Percentiles rank a stretch among this genome's conserved stretches.
These are phyloP conservation scores for Acomys russatus DNA, from an alignment of 2,797 vertebrate genomes.

Conservation along the genomic window DNA sequence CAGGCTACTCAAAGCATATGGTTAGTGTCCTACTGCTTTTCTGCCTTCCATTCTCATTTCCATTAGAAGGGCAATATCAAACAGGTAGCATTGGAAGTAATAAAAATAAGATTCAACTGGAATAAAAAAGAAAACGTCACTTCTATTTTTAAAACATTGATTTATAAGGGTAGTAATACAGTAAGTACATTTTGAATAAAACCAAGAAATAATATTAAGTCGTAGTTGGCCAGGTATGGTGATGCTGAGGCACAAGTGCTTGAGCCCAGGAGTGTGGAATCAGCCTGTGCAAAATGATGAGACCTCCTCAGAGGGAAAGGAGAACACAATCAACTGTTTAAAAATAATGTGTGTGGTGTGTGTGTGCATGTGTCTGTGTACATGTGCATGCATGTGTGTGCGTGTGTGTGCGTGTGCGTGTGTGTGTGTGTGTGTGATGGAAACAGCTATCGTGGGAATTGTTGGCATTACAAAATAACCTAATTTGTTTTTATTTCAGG, in stretches of 20 bases:
- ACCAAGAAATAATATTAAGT: constrained; percentile 40
- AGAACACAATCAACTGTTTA: not conserved
- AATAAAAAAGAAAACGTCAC: constrained; percentile 49
- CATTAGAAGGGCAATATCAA: constrained; percentile 46
- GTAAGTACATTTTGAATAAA: constrained; percentile 54
- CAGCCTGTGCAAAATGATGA: not conserved
- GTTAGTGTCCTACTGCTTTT: not conserved
- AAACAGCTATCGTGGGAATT: constrained; percentile 24
- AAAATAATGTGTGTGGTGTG: not conserved
- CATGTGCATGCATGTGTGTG: not conserved
- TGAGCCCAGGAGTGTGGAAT: not conserved
- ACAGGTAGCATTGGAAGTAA: constrained; percentile 25
- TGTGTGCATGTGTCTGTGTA: not conserved
- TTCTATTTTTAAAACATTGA: constrained; percentile 56
- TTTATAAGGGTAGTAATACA: constrained; percentile 20
- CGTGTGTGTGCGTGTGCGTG: not conserved
- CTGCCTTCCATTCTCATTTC: constrained; percentile 42
- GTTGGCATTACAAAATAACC: constrained; percentile 42
- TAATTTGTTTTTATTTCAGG: constrained; percentile 89
- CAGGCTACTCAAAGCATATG: constrained; percentile 11
- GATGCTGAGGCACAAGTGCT: not conserved
- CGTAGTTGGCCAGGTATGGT: not conserved
- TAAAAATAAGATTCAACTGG: constrained; percentile 41
- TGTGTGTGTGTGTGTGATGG: not conserved
- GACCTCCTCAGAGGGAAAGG: not conserved